phyloP scores from a whole-genome alignment of 2,888 invertebrate genomes.

The Dasysyrphus albostriatus region DNA sequence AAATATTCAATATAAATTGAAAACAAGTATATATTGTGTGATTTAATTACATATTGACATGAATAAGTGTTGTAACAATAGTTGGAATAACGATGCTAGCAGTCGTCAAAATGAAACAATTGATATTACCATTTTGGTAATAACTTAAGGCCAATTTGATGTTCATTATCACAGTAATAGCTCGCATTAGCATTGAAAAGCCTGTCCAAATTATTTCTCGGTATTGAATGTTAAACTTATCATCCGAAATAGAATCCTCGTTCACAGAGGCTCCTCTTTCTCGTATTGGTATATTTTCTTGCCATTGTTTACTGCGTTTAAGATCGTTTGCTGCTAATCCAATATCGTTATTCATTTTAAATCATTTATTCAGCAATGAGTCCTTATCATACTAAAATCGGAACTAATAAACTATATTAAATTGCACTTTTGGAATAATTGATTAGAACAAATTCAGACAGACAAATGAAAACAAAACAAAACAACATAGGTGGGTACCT shows the following conservation, averaged over 20 bases:
- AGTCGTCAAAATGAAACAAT: conserved; percentile 80
- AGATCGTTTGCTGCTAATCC: conserved; percentile 25
- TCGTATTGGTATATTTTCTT: conserved; percentile 59
- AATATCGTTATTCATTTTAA: conserved; percentile 55
- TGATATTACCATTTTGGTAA: conserved; percentile 77
- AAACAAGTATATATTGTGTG: too few species aligned
- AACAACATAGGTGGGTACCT: conserved; percentile 11
- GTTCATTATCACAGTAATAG: conserved; percentile 78
- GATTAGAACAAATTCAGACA: neutral
- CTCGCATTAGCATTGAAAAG: conserved; percentile 79
- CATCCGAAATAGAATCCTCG: conserved; percentile 28
- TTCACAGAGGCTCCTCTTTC: conserved; percentile 20
- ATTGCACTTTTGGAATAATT: conserved; percentile 20
- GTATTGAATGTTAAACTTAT: conserved; percentile 74
- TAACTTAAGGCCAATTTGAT: conserved; percentile 78
- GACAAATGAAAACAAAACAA: conserved; percentile 2
- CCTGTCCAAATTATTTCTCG: conserved; percentile 78
- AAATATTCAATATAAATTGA: conserved; percentile 5
- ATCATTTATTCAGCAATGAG: too few species aligned
- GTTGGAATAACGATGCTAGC: conserved; percentile 79
- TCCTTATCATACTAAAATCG: conserved; percentile 45
- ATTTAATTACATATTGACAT: conserved; percentile 79
- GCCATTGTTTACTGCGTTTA: conserved; percentile 54
- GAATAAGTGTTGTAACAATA: conserved; percentile 79
- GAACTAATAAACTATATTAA: neutral